Conservation (phyloP, 2,888 invertebrate species). For the Camptogramma bilineatum region DNA sequence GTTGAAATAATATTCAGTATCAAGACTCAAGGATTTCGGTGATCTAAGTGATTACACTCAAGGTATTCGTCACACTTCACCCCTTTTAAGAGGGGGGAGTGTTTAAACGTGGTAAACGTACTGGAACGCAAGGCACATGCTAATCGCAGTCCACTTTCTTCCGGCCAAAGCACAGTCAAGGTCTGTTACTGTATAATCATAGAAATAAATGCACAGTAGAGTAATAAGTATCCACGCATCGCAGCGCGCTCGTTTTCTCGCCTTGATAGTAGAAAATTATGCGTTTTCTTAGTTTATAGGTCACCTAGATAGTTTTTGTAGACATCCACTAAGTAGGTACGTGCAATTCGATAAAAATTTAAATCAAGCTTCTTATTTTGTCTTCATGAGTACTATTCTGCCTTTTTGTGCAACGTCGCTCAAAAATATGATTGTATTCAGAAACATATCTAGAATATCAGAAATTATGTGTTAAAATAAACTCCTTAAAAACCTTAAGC, state of each 20-base stretch:
- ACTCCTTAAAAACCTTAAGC: constrained; percentile 24
- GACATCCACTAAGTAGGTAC: constrained; percentile 1
- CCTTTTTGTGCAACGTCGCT: background rate
- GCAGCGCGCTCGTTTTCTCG: constrained; percentile 33
- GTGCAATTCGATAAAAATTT: background rate
- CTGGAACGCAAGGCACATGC: constrained; percentile 52
- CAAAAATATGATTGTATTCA: background rate
- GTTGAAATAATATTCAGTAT: constrained; percentile 31
- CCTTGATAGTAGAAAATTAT: constrained; percentile 23
- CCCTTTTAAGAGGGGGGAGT: constrained; percentile 19
- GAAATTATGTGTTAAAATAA: constrained; percentile 3
- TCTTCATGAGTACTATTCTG: background rate
- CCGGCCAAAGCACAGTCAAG: constrained; percentile 55
- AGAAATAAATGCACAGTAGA: constrained; percentile 30
- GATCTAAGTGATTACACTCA: constrained; percentile 32
- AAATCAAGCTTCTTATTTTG: background rate
- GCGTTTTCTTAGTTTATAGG: constrained; percentile 18
- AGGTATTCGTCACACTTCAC: constrained; percentile 33
- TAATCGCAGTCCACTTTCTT: constrained; percentile 63
- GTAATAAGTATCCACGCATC: constrained; percentile 38
- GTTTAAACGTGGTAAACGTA: constrained; percentile 37
- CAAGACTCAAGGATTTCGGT: constrained; percentile 30
- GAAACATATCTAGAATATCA: background rate
- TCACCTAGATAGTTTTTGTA: constrained; percentile 14
- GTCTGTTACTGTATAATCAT: constrained; percentile 43